Evolutionary conservation across 2,797 vertebrate species (phyloP), one percentile per base, ranked within the genome.

Genomic region (Huso huso): DNA sequence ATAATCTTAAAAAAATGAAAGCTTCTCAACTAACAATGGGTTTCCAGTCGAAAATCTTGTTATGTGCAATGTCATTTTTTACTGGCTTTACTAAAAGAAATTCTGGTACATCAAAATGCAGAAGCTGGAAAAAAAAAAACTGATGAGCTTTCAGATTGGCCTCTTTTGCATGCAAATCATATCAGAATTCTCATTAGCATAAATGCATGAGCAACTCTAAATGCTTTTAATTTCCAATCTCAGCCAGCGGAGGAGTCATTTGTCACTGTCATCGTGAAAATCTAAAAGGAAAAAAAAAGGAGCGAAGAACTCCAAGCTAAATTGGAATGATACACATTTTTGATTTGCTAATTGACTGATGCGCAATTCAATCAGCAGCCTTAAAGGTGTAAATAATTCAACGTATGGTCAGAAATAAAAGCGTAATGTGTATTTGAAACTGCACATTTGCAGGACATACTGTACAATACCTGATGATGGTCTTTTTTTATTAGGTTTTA

Each of bases 181-280:
- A 96, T 94, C 95, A 95, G 93, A 92, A 90, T 89, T 94, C 93
- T 95, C 94, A 98, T 98, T 97, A 98, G 93, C 95, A 98, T 98
- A 97, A 97, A 98, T 97, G 95, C 95, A 98, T 97, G 95, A 98
- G 94, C 93, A 97, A 96, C 93, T 96, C 95, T 97, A 97, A 98
- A 98, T 97, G 95, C 95, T 97, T 98, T 97, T 98, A 97, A 98
- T 98, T 98, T 98, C 95, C 96, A 96, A 95, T 97, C 94, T 96
- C 91, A 91, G 94, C 91, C 91, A 93, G 94, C 93, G 93, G 92
- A 95, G 92, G 93, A 96, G 96, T 97, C 95, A 98, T 98, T 98
- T 98, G 95, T 98, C 96, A 97, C 95, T 97, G 96, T 98, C 96
- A 97, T 93, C 91, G 92, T 93, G 91, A 92, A 93, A 96, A 94